These are phyloP conservation scores for Morelia viridis DNA, from an alignment of 2,797 vertebrate genomes.

Conservation along the genomic window DNA sequence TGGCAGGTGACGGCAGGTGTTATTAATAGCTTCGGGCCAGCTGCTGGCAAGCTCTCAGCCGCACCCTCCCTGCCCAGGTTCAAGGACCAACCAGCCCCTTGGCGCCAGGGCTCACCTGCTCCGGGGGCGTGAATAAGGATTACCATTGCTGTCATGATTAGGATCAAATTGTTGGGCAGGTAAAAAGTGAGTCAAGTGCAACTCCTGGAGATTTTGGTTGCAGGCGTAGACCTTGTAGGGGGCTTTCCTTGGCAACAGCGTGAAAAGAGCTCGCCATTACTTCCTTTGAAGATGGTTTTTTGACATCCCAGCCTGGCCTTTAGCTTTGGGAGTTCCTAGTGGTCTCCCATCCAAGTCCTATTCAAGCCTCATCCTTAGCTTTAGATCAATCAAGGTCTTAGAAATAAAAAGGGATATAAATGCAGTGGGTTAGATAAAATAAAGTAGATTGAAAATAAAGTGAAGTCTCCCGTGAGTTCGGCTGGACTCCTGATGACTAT, in stretches of 20 bases:
- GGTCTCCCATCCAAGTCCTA: not conserved
- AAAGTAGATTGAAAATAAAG: too few species aligned
- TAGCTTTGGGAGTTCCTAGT: not conserved
- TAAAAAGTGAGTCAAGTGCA: not conserved
- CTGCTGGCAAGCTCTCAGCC: not conserved
- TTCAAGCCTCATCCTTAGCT: not conserved
- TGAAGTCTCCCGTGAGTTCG: too few species aligned
- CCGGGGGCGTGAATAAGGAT: not conserved
- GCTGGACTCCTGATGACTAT: too few species aligned
- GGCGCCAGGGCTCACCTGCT: not conserved
- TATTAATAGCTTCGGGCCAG: slow-evolving; percentile 33
- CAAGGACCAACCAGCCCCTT: not conserved
- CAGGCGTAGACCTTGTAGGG: not conserved
- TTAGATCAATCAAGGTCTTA: not conserved
- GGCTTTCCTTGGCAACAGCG: not conserved
- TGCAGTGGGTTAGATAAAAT: too few species aligned
- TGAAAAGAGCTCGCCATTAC: not conserved
- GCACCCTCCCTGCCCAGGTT: not conserved
- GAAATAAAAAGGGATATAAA: too few species aligned
- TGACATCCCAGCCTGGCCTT: not conserved
- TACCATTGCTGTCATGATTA: not conserved
- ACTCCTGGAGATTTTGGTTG: not conserved
- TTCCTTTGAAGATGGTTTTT: not conserved
- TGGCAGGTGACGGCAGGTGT: slow-evolving; percentile 29
- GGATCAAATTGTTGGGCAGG: not conserved